phyloP scores from a whole-genome alignment of 2,797 vertebrate genomes.

The Channallabes apus region DNA sequence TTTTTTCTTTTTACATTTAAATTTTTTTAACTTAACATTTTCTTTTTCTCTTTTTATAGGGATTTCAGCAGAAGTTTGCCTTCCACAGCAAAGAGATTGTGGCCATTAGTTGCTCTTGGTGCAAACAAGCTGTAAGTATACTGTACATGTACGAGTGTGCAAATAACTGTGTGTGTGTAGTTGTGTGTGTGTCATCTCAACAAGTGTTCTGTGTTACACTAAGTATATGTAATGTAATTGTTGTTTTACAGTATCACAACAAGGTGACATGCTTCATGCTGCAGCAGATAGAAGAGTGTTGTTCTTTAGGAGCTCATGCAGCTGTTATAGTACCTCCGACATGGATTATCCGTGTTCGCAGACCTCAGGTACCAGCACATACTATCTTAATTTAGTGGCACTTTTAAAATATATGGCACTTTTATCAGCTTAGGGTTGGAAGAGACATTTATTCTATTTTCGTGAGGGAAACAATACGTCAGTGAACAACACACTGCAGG shows the following conservation, averaged over 20 bases:
- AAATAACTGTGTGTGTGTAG: neutral
- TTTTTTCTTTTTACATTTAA: neutral
- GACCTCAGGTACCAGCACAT: conserved; percentile 76
- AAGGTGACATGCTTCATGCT: conserved; percentile 98
- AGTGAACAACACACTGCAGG: neutral
- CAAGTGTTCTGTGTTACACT: neutral
- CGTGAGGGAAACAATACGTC: neutral
- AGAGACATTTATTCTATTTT: neutral
- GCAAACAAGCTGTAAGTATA: conserved; percentile 92
- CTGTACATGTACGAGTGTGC: neutral
- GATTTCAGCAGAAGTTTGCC: conserved; percentile 94
- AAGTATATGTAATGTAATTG: conserved; percentile 28
- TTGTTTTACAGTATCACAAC: conserved; percentile 88
- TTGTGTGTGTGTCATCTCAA: neutral
- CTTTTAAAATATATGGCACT: neutral
- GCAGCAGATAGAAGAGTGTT: conserved; percentile 94
- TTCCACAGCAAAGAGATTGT: conserved; percentile 98
- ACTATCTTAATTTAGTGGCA: neutral
- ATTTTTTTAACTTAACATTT: neutral
- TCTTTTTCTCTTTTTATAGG: conserved; percentile 68
- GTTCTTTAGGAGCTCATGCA: conserved; percentile 89
- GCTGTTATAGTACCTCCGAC: conserved; percentile 91
- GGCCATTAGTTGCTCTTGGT: conserved; percentile 99
- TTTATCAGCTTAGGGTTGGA: too few species aligned
- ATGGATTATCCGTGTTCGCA: conserved; percentile 89